phyloP scores from a whole-genome alignment of 2,113 vertebrate species.

The Rhagologus leucostigma region DNA sequence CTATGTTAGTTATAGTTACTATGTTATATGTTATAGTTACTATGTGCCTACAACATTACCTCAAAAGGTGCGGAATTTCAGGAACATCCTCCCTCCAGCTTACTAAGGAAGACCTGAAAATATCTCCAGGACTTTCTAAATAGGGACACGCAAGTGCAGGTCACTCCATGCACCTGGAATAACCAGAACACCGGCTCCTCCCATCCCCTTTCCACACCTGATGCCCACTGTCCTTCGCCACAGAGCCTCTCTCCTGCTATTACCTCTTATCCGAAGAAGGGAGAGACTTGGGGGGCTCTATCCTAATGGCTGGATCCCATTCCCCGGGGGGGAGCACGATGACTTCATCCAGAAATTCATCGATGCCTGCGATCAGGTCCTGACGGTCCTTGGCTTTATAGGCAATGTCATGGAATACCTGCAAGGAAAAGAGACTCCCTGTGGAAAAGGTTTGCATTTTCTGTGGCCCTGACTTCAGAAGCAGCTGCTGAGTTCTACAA shows the following conservation, averaged over 20 bases:
- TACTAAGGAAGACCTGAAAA: neutral
- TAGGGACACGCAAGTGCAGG: neutral
- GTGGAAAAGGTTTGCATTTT: neutral
- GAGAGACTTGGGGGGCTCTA: constrained; percentile 94
- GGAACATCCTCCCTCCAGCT: neutral
- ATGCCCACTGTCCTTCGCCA: neutral
- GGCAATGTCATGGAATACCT: constrained; percentile 98
- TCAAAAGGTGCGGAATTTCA: neutral
- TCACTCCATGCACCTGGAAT: neutral
- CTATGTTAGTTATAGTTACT: fast-evolving
- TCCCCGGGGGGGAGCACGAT: constrained; percentile 97
- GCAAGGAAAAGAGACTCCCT: neutral
- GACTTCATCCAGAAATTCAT: constrained; percentile 97
- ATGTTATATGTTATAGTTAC: no score
- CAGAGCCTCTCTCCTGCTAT: neutral
- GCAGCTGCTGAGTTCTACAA: neutral
- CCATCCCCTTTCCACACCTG: neutral
- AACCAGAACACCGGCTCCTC: neutral
- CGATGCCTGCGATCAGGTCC: constrained; percentile 93
- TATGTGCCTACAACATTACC: neutral
- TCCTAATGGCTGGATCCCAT: constrained; percentile 96
- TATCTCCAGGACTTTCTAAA: neutral
- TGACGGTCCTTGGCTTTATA: constrained; percentile 97
- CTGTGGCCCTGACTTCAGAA: neutral
- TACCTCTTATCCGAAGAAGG: constrained; percentile 97